phyloP scores from a whole-genome alignment of 2,888 invertebrate genomes.

The Lissocephala sabroskyi region DNA sequence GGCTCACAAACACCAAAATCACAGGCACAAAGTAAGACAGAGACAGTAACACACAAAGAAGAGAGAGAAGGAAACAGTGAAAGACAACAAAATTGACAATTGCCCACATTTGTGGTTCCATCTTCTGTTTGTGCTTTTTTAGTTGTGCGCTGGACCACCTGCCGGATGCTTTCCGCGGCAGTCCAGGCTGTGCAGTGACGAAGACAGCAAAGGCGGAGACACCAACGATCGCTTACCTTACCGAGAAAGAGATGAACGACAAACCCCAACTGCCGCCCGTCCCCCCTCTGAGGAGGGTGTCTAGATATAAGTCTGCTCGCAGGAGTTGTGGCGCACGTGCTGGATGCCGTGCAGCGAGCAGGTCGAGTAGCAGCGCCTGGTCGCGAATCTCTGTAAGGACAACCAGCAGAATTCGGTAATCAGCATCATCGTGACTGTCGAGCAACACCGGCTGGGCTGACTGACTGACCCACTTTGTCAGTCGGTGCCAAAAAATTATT shows the following conservation, averaged over 20 bases:
- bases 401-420: no score
- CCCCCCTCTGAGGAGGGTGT: no score
- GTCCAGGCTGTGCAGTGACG: neutral
- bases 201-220: neutral
- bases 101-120: no score
- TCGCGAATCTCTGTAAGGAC: slow-evolving; percentile 80
- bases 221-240: slow-evolving; percentile 46
- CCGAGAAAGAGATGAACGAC: slow-evolving; percentile 24
- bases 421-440: slow-evolving; percentile 14
- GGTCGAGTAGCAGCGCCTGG: slow-evolving; percentile 85
- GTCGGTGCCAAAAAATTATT: slow-evolving; percentile 50
- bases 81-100: no score
- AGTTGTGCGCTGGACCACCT: no score
- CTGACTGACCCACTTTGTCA: slow-evolving; percentile 25
- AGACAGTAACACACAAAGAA: slow-evolving; percentile 4
- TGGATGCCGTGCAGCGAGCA: slow-evolving; percentile 83
- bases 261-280: neutral
- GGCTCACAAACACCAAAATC: slow-evolving; percentile 18
- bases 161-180: no score
- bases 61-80: slow-evolving; percentile 2
- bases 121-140: no score
- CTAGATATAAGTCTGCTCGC: slow-evolving; percentile 90
- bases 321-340: slow-evolving; percentile 84
- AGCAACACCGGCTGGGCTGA: neutral
- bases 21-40: no score